Percentiles rank a stretch among this genome's conserved stretches.
Conservation (phyloP, 2,113 vertebrate species). For the Osmerus eperlanus region DNA sequence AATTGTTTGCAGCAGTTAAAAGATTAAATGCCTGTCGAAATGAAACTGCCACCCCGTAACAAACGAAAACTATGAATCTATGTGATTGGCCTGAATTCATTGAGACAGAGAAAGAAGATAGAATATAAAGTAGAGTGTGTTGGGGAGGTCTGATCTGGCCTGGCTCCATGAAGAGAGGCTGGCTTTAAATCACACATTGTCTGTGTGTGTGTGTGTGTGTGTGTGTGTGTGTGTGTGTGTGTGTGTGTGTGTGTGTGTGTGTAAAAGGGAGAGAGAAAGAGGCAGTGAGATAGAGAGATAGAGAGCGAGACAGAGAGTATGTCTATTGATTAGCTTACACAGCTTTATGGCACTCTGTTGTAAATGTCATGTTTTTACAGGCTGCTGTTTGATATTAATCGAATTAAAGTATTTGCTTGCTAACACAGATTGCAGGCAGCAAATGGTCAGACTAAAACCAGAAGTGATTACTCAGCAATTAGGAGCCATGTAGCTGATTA, state of each 20-base stretch:
- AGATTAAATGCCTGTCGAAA: no score
- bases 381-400: constrained; percentile 78
- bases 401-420: constrained; percentile 78
- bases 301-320: constrained; percentile 14
- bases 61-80: no score
- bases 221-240: constrained; percentile 1
- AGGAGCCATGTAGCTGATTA: constrained; percentile 64
- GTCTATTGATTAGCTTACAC: constrained; percentile 75
- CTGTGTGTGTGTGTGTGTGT: not conserved
- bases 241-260: not conserved
- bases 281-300: constrained; percentile 20
- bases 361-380: constrained; percentile 80
- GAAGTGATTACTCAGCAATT: constrained; percentile 73
- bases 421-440: constrained; percentile 64
- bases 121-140: not conserved
- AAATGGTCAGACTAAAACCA: constrained; percentile 59
- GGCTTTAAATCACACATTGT: constrained; percentile 6
- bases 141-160: not conserved
- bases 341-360: constrained; percentile 75
- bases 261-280: not conserved
- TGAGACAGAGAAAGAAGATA: not conserved
- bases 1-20: no score
- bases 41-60: no score
- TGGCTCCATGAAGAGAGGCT: not conserved
- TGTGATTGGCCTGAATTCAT: no score